These are phyloP conservation scores for Papilio gigon DNA, from an alignment of 2,888 invertebrate species.

Conservation along the genomic window DNA sequence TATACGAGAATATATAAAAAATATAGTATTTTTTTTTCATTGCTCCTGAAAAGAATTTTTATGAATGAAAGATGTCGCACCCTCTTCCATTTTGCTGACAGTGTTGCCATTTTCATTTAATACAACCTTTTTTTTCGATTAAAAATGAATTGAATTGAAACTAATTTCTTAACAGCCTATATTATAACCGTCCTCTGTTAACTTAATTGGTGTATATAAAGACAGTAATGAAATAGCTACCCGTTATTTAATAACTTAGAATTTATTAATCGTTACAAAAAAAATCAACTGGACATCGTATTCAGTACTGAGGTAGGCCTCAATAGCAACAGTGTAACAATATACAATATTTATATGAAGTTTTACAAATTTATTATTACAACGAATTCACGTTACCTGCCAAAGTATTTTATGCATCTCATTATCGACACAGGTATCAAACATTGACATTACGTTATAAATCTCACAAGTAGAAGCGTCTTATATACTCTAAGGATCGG, in stretches of 20 bases:
- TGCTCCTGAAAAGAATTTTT: not conserved
- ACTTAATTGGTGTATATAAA: too few species aligned
- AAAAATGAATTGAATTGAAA: too few species aligned
- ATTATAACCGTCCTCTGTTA: too few species aligned
- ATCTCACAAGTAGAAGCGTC: not conserved
- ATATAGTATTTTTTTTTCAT: not conserved
- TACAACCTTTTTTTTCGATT: not conserved
- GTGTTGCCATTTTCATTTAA: not conserved
- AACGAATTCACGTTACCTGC: not conserved
- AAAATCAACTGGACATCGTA: too few species aligned
- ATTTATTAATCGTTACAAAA: too few species aligned
- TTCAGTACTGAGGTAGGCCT: too few species aligned
- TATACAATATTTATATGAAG: too few species aligned
- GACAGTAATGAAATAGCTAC: not conserved
- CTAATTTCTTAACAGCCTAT: too few species aligned
- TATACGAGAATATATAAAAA: not conserved
- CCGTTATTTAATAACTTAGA: too few species aligned
- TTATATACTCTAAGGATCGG: not conserved
- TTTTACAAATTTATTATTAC: not conserved
- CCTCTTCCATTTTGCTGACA: conserved; percentile 1
- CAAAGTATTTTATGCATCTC: conserved; percentile 1
- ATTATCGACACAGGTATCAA: conserved; percentile 3
- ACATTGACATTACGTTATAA: not conserved
- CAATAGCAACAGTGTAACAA: not conserved
- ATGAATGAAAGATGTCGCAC: not conserved